phyloP scores from a whole-genome alignment of 1,140 invertebrate genomes.

The Bombus superbus region DNA sequence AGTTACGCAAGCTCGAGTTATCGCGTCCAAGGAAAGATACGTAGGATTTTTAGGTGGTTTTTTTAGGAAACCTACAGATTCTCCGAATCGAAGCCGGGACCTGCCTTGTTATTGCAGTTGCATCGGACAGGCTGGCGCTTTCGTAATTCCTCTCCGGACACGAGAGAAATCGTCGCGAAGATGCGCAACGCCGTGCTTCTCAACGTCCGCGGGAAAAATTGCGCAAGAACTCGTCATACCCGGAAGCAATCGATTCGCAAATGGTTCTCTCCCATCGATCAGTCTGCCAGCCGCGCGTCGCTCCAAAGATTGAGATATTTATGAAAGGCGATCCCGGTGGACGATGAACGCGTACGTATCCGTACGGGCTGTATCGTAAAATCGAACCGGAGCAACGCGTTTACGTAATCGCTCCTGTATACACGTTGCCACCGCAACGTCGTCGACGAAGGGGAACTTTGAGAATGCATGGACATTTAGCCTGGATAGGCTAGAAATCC shows the following conservation, averaged over 20 bases:
- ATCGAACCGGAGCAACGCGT: neutral
- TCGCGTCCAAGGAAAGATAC: too few species aligned
- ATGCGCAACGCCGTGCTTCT: neutral
- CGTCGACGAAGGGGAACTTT: neutral
- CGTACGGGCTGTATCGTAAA: neutral
- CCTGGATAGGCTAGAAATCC: too few species aligned
- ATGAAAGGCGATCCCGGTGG: conserved; percentile 62
- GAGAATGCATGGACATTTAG: neutral
- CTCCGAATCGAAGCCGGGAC: too few species aligned
- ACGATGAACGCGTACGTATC: conserved; percentile 9
- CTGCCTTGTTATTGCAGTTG: conserved; percentile 2
- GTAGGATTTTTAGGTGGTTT: too few species aligned
- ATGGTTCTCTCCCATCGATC: conserved; percentile 58
- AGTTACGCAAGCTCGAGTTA: too few species aligned
- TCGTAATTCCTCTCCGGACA: conserved; percentile 28
- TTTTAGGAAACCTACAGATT: too few species aligned
- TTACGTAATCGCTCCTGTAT: neutral
- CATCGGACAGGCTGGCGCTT: conserved; percentile 25
- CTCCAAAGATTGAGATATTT: conserved; percentile 62
- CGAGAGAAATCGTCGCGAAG: conserved; percentile 38
- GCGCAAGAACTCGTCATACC: conserved; percentile 27
- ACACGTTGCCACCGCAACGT: too few species aligned
- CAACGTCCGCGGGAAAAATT: conserved; percentile 22
- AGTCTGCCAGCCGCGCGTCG: conserved; percentile 30
- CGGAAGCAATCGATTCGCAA: conserved; percentile 38